These are phyloP conservation scores for Listrodromus nycthemerus DNA, from an alignment of 2,888 invertebrate species.

Conservation along the genomic window DNA sequence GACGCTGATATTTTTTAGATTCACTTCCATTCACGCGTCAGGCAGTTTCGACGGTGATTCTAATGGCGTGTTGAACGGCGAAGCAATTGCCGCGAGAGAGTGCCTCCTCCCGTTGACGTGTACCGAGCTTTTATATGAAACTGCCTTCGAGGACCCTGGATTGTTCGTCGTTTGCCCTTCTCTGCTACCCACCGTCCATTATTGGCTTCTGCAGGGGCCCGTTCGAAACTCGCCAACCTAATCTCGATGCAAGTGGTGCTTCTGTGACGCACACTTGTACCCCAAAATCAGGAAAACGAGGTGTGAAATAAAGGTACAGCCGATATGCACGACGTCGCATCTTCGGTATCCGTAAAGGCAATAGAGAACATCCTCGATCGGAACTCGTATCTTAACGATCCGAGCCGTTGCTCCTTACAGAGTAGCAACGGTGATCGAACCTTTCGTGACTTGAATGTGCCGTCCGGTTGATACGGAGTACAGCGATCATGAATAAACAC, in stretches of 20 bases:
- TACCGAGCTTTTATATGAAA: conserved; percentile 80
- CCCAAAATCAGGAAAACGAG: not conserved
- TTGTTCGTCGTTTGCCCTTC: conserved; percentile 77
- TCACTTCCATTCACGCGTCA: conserved; percentile 35
- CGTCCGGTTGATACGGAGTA: not conserved
- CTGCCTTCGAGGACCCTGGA: conserved; percentile 78
- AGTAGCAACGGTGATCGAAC: not conserved
- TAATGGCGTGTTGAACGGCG: conserved; percentile 62
- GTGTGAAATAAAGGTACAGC: not conserved
- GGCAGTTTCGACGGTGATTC: conserved; percentile 35
- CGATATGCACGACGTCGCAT: not conserved
- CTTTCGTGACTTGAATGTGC: not conserved
- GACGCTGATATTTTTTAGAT: not conserved
- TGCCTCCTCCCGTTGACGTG: conserved; percentile 78
- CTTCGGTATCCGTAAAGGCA: not conserved
- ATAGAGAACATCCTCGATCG: no score
- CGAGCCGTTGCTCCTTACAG: not conserved
- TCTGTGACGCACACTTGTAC: not conserved
- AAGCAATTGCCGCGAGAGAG: conserved; percentile 74
- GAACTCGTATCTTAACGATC: no score
- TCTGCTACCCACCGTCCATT: conserved; percentile 40
- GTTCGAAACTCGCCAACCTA: conserved; percentile 19
- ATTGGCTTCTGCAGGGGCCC: conserved; percentile 29
- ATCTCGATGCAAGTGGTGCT: not conserved
- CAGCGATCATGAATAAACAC: conserved; percentile 11